A percentile compares a stretch with the other conserved stretches of the same genome.
Evolutionary conservation across 2,113 vertebrate species (phyloP).

Genomic region (Lepus americanus): DNA sequence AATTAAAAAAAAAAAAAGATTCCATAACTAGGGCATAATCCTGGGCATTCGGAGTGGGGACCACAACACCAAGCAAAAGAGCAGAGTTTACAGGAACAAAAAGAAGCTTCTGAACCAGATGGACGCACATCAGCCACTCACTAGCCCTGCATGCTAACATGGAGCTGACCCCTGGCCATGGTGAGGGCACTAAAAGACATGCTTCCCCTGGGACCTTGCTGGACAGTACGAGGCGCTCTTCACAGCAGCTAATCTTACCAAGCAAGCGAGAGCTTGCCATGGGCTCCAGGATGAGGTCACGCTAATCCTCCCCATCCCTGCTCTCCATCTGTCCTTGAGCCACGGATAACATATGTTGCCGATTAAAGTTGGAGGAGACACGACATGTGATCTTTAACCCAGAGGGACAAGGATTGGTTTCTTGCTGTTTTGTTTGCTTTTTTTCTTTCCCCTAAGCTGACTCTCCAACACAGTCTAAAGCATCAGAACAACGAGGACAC

Average conservation of each 20-base stretch:
- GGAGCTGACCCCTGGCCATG: background rate
- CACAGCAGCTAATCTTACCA: background rate
- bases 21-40: background rate
- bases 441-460: slow-evolving; percentile 36
- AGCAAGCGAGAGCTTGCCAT: background rate
- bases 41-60: background rate
- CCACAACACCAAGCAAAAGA: background rate
- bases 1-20: background rate
- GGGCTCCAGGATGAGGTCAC: slow-evolving; percentile 10
- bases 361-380: slow-evolving; percentile 82
- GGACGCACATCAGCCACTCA: background rate
- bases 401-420: slow-evolving; percentile 75
- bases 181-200: background rate
- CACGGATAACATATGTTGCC: slow-evolving; percentile 78
- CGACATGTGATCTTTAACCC: slow-evolving; percentile 76
- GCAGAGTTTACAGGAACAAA: background rate
- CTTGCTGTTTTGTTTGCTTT: slow-evolving; percentile 73
- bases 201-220: background rate
- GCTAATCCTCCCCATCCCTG: slow-evolving; percentile 16
- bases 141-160: background rate
- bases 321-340: slow-evolving; percentile 73
- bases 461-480: slow-evolving; percentile 25
- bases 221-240: background rate
- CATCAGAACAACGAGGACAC: slow-evolving; percentile 28
- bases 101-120: background rate